Evolutionary conservation across 1,140 invertebrate species (phyloP), one percentile per base, ranked within the genome.

Genomic region (Scylla paramamosain): DNA sequence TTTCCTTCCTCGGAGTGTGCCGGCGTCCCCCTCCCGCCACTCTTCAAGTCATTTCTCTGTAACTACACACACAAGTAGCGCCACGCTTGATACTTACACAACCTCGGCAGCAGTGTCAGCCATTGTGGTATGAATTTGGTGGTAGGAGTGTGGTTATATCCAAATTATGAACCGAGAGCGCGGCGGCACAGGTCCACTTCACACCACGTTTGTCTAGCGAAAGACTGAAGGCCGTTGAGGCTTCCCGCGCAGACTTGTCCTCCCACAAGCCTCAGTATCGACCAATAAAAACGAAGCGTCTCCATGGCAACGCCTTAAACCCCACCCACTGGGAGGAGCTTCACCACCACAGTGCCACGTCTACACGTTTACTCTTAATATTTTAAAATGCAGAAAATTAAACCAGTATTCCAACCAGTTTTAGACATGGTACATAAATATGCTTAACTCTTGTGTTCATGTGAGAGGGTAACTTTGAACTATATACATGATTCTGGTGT

Each of bases 141-240:
- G 59, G 10, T n/a, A n/a, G 88, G 45, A 84, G n/a, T 39, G 45
- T 46, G 67, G 25, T 77, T 31, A 59, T 67, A 94, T 91, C 67
- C 28, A 32, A 83, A 83, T 52, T 28, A 45, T n/a, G 32, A 39
- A 16, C 20, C 31, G 93, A 90, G 93, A 94, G 93, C 59, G 93
- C 52, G 25, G 28, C 88, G 67, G 67, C 93, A 94, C 59, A 91
- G 93, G 93, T 94, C 93, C 93, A 94, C 88, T 94, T 91, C 46
- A 89, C 93, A 48, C 93, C 93, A 89, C 87, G 93, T 94, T 91
- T 32, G 88, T 91, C 88, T 82, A 52, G 93, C 93, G 83, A 94
- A 89, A 94, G 93, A 94, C 93, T 94, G 93, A 94, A 31, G 83
- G 39, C 84, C 67, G 93, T 94, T 91, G 93, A 94, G 59, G 25